Evolutionary conservation across 2,797 vertebrate species (phyloP), one percentile per base, ranked within the genome.

Genomic region (Phoebastria nigripes): DNA sequence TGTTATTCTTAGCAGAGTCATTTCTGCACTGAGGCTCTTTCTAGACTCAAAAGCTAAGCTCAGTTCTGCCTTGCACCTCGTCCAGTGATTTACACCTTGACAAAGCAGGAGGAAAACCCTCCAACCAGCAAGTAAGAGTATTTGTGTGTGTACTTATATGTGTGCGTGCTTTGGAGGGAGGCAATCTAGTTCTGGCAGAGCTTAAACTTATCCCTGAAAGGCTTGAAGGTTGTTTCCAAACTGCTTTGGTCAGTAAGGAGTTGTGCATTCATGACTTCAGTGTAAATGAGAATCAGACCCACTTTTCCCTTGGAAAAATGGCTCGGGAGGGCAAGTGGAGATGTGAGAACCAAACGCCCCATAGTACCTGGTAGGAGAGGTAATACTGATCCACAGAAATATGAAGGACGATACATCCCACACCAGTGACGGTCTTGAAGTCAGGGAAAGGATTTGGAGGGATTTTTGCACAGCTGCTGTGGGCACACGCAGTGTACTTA

Each of bases 1-100:
- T 95, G 91, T 97, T 96, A 72, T 86, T 91, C 87, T 93, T 63
- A 62, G 74, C 89, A 88, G 90, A 94, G 93, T 76, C 37, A 9
- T 90, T 92, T 88, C 51, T 82, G 89, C 67, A 54, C 24, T 2
- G 4, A 42, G 85, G 58, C 51, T 77, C 44, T 52, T 80, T 39
- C 46, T 17, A 62, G 71, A 35, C 55, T 88, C 39, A 5, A 6
- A 55, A 74, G 91, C 78, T 69, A n/a, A 69, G 86, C 94, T 77
- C 9, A 1, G 77, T 25, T 59, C 39, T 84, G 77, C 73, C 66
- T 72, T 25, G 66, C 44, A 70, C 44, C 77, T 78, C 12, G 11
- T 26, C 33, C 67, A 12, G 37, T 29, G 86, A 47, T 89, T 84
- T 87, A 52, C 42, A 31, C 29, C 41, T 2, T 11, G 18, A 18